Base-by-base conservation (phyloP, 2,888 invertebrate genomes). In the Polydrusus tereticollis region DNA sequence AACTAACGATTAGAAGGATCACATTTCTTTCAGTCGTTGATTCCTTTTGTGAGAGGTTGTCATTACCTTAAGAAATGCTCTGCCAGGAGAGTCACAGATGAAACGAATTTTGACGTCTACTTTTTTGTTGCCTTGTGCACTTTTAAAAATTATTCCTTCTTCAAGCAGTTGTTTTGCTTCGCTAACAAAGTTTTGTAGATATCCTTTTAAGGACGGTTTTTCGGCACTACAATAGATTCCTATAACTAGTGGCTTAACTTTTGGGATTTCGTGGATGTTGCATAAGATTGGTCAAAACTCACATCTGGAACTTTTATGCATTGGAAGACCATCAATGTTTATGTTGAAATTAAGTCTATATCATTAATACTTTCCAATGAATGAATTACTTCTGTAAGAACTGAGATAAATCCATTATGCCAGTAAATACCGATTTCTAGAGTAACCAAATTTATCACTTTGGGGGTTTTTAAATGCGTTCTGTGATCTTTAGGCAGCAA, bases 401-500 rank as follows among this genome's bases (percentile, higher is more conserved):
- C 5, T 10, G 38, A n/a, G 12, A n/a, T 38, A 38, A 38, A 14
- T 10, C 38, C 38, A 38, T 38, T 38, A 38, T 38, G 38, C 38
- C 38, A 38, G n/a, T 38, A 38, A 4, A 5, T 38, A n/a, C 38
- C 38, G 52, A 33, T 64, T 33, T 64, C 52, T 29, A 64, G 52
- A 47, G 52, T 64, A 29, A 38, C 41, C 36, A 52, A 52, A 20
- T 64, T 38, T 26, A 50, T 14, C 26, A 12, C 14, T 36, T 38
- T 36, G 14, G 52, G 23, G 33, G 65, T 55, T 1, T 52, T 65
- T 65, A 55, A 14, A 38, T 55, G 38, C 52, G 65, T 55, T 16
- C 41, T 65, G 18, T 50, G 65, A 65, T 65, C 65, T 55, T 10
- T 65, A 41, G 55, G 52, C 55, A 65, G 55, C 52, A 52, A 36